Evolutionary conservation across 2,888 invertebrate species (phyloP).

Genomic region (Tipula vernalis): DNA sequence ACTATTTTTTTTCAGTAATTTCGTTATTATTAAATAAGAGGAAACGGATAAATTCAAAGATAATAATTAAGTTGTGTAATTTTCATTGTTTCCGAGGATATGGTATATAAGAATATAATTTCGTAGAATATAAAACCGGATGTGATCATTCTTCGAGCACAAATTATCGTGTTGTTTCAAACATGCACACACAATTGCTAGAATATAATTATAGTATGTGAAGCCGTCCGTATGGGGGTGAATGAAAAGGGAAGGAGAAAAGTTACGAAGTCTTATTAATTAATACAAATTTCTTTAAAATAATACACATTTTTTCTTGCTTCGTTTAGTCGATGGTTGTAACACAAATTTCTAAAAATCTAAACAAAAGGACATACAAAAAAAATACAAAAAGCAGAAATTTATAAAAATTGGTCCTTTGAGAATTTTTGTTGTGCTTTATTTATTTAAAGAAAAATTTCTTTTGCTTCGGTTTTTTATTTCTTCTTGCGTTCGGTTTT

Average conservation of each 20-base stretch:
- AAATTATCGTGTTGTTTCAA: not conserved
- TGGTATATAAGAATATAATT: not conserved
- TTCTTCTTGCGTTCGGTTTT: not conserved
- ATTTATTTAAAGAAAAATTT: not conserved
- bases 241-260: not conserved
- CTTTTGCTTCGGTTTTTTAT: not conserved
- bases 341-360: not conserved
- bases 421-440: not conserved
- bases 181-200: not conserved
- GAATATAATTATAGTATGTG: not conserved
- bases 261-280: not conserved
- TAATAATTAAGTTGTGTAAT: conserved; percentile 6
- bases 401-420: not conserved
- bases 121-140: not conserved
- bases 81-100: not conserved
- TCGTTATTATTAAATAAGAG: not conserved
- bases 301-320: not conserved
- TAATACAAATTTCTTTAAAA: not conserved
- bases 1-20: not conserved
- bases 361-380: not conserved
- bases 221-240: not conserved
- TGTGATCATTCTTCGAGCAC: not conserved
- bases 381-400: not conserved
- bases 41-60: conserved; percentile 10
- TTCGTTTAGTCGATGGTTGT: not conserved